phyloP scores from a whole-genome alignment of 2,797 vertebrate genomes.

The Toxotes lorentzi region DNA sequence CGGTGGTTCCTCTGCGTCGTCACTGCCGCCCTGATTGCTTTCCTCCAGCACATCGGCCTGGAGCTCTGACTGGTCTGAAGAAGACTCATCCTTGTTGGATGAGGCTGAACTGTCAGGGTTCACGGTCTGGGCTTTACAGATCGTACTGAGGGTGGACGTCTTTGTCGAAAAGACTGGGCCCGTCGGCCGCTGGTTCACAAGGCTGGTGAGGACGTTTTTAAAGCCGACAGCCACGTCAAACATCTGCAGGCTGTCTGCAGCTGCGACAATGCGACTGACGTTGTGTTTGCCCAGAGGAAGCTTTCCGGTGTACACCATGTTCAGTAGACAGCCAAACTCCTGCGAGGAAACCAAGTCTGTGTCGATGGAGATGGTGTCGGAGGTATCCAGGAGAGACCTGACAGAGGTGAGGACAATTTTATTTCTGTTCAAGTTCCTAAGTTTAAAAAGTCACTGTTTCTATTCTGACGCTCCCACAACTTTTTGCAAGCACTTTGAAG shows the following conservation, averaged over 20 bases:
- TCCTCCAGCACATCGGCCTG: neutral
- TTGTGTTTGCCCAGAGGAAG: conserved; percentile 91
- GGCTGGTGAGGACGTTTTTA: conserved; percentile 88
- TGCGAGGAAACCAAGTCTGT: conserved; percentile 87
- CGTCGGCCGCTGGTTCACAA: conserved; percentile 76
- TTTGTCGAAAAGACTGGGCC: conserved; percentile 3
- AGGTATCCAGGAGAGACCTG: conserved; percentile 87
- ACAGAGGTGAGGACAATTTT: neutral
- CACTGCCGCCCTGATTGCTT: neutral
- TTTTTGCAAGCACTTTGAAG: too few species aligned
- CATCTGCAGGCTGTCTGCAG: conserved; percentile 94
- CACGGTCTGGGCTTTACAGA: conserved; percentile 2
- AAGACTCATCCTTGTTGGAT: neutral
- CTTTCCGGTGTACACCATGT: conserved; percentile 91
- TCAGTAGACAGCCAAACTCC: conserved; percentile 90
- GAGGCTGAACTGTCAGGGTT: conserved; percentile 8
- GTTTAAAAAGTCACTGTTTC: neutral
- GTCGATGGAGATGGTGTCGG: conserved; percentile 90
- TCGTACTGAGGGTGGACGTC: neutral
- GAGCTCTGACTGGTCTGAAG: neutral
- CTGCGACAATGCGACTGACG: conserved; percentile 87
- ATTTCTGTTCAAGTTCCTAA: neutral
- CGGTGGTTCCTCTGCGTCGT: conserved; percentile 29
- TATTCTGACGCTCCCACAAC: too few species aligned
- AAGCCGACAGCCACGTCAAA: conserved; percentile 92